phyloP scores from a whole-genome alignment of 1,140 invertebrate genomes.

The Gonioctena quinquepunctata region DNA sequence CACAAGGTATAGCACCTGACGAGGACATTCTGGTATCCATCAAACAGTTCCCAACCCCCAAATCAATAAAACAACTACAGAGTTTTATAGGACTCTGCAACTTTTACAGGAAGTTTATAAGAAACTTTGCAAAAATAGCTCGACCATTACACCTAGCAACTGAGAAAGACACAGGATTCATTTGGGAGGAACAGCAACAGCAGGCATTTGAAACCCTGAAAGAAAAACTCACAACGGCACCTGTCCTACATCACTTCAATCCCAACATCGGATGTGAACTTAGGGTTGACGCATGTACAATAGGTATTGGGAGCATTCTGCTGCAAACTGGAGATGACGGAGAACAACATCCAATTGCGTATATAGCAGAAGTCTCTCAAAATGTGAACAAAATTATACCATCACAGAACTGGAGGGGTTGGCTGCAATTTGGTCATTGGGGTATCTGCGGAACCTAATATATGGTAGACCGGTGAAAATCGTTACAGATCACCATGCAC shows the following conservation, averaged over 20 bases:
- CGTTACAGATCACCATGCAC: slow-evolving; percentile 54
- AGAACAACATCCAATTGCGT: slow-evolving; percentile 31
- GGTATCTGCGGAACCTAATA: slow-evolving; percentile 28
- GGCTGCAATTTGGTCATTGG: slow-evolving; percentile 53
- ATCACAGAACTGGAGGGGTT: slow-evolving; percentile 55
- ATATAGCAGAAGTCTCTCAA: slow-evolving; percentile 45
- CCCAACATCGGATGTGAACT: slow-evolving; percentile 22
- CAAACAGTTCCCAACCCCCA: neutral
- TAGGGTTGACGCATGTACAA: slow-evolving; percentile 26
- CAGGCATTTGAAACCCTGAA: slow-evolving; percentile 24
- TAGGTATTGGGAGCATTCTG: slow-evolving; percentile 28
- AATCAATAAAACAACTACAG: neutral
- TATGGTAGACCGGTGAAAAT: slow-evolving; percentile 30
- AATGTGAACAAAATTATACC: slow-evolving; percentile 54
- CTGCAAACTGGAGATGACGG: slow-evolving; percentile 19
- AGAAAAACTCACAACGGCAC: slow-evolving; percentile 21
- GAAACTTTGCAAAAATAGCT: slow-evolving; percentile 24
- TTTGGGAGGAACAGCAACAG: slow-evolving; percentile 10
- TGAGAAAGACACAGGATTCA: slow-evolving; percentile 23
- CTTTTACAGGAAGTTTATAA: slow-evolving; percentile 29
- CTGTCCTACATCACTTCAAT: slow-evolving; percentile 32
- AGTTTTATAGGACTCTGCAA: slow-evolving; percentile 24
- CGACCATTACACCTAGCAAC: slow-evolving; percentile 6
- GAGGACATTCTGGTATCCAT: neutral
- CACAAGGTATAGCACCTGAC: neutral